phyloP scores from a whole-genome alignment of 2,797 vertebrate species.

The Sebastes glaucus region DNA sequence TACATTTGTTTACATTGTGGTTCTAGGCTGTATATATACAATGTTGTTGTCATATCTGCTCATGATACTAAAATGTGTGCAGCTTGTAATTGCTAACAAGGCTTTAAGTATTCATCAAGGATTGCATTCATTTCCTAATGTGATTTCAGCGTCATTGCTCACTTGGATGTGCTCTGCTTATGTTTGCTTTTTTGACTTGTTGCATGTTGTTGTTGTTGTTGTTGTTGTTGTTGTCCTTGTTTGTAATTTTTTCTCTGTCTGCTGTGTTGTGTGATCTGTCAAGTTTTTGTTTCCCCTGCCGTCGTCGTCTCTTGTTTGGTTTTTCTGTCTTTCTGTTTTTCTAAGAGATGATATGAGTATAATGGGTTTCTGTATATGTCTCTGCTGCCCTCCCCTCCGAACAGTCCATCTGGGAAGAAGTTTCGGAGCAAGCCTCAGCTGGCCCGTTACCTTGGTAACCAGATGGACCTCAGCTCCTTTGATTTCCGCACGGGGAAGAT shows the following conservation, averaged over 20 bases:
- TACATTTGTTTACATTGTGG: slow-evolving; percentile 46
- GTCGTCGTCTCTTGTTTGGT: not conserved
- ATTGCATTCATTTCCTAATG: slow-evolving; percentile 60
- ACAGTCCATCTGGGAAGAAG: slow-evolving; percentile 98
- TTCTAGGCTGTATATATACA: not conserved
- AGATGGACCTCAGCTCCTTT: slow-evolving; percentile 97
- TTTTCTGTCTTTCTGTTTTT: not conserved
- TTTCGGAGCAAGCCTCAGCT: slow-evolving; percentile 99
- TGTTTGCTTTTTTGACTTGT: slow-evolving; percentile 54
- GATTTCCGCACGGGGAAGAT: slow-evolving; percentile 98
- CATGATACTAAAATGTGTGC: slow-evolving; percentile 6
- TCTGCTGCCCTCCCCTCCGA: slow-evolving; percentile 1
- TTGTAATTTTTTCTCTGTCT: slow-evolving; percentile 10
- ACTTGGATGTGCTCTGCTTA: slow-evolving; percentile 57
- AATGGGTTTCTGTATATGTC: slow-evolving; percentile 9
- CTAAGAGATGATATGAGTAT: not conserved
- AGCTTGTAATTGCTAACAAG: slow-evolving; percentile 2
- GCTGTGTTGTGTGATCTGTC: slow-evolving; percentile 21
- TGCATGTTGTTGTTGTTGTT: slow-evolving; percentile 61
- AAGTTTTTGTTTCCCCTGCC: not conserved
- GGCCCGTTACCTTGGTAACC: slow-evolving; percentile 98
- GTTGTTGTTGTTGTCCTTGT: slow-evolving; percentile 13
- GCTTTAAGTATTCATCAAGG: not conserved
- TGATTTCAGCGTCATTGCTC: slow-evolving; percentile 38
- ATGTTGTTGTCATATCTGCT: not conserved